A percentile compares a stretch with the other conserved stretches of the same genome.
These are phyloP conservation scores for Cavia porcellus DNA, from an alignment of 2,113 vertebrate species.

Conservation along the genomic window DNA sequence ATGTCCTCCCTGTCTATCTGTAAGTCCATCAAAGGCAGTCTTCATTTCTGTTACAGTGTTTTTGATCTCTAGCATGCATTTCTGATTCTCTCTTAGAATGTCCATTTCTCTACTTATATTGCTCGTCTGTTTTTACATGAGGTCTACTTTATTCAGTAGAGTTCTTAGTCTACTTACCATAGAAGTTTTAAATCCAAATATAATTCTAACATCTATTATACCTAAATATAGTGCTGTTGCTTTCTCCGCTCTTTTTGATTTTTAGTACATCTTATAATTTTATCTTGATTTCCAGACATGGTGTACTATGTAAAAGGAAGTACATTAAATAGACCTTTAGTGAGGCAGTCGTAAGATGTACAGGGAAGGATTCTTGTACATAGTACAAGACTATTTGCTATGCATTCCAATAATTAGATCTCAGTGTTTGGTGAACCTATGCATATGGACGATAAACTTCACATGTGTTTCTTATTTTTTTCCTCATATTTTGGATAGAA, in stretches of 20 bases:
- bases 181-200: background rate
- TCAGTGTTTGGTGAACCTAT: background rate
- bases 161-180: background rate
- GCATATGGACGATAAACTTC: background rate
- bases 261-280: background rate
- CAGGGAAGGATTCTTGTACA: background rate
- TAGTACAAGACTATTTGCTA: background rate
- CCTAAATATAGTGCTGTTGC: background rate
- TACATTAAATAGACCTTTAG: background rate
- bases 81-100: constrained; percentile 1
- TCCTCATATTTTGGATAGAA: no score
- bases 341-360: background rate
- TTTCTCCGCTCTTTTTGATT: constrained; percentile 6
- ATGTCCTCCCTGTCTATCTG: background rate
- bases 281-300: background rate
- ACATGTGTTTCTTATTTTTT: background rate
- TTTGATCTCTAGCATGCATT: background rate
- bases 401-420: background rate
- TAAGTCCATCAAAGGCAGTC: background rate
- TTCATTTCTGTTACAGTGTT: background rate
- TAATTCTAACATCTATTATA: background rate
- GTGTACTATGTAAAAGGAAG: background rate
- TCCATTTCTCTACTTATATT: background rate
- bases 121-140: background rate
- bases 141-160: background rate